phyloP scores from a whole-genome alignment of 1,140 invertebrate genomes.

The Bombus superbus region DNA sequence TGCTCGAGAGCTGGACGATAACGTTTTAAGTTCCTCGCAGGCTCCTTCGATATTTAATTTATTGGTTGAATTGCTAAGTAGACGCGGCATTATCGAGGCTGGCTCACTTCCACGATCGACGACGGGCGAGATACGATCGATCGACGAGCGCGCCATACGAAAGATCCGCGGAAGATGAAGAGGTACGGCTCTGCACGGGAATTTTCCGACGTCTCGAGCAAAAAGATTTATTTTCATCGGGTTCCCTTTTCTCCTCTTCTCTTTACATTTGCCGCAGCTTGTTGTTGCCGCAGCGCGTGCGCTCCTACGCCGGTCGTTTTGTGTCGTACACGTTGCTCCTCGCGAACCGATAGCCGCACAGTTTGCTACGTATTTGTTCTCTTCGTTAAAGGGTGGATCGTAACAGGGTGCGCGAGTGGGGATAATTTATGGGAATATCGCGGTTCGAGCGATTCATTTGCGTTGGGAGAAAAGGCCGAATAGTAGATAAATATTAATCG shows the following conservation, averaged over 20 bases:
- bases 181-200: conserved; percentile 4
- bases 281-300: background rate
- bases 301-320: background rate
- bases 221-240: conserved; percentile 32
- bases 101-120: conserved; percentile 61
- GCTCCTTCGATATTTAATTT: conserved; percentile 69
- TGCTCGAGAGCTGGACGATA: conserved; percentile 23
- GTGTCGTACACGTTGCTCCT: background rate
- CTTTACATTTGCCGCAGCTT: background rate
- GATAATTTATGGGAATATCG: background rate
- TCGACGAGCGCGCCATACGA: background rate
- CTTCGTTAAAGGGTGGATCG: conserved; percentile 5
- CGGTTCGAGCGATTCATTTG: background rate
- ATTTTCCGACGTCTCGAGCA: conserved; percentile 44
- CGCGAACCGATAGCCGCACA: background rate
- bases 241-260: background rate
- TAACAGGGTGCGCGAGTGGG: background rate
- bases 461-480: background rate
- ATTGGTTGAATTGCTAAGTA: conserved; percentile 68
- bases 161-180: conserved; percentile 48
- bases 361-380: conserved; percentile 20
- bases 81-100: conserved; percentile 37
- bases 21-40: background rate
- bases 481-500: background rate
- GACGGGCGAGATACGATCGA: conserved; percentile 34